Percentiles rank a stretch among this genome's conserved stretches.
phyloP scores from a whole-genome alignment of 2,888 invertebrate genomes.

The Candidula unifasciata region DNA sequence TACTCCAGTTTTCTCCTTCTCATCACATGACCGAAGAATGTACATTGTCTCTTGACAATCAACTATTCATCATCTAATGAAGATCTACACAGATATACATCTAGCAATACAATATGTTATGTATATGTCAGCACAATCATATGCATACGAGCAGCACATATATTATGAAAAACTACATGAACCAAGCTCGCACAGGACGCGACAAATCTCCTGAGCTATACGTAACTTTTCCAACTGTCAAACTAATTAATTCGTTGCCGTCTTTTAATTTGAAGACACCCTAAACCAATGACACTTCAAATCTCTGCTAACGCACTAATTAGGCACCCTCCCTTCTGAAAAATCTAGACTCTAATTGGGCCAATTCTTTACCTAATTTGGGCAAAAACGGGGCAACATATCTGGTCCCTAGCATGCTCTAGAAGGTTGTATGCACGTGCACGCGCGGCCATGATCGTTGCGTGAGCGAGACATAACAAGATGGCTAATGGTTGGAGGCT shows the following conservation, averaged over 20 bases:
- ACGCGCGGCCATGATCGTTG: conserved; percentile 12
- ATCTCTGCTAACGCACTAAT: conserved; percentile 29
- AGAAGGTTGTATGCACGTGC: conserved; percentile 36
- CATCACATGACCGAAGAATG: no score
- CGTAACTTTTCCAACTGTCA: neutral
- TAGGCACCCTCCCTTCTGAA: conserved; percentile 15
- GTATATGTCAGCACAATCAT: neutral
- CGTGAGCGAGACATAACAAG: conserved; percentile 14
- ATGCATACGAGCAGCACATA: neutral
- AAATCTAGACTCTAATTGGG: conserved; percentile 40
- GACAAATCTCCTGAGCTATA: neutral
- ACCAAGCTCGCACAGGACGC: neutral
- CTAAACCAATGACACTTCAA: conserved; percentile 33
- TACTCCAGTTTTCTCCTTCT: no score
- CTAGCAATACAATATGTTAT: no score
- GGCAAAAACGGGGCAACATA: conserved; percentile 38
- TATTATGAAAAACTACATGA: neutral
- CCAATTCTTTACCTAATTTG: conserved; percentile 45
- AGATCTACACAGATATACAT: no score
- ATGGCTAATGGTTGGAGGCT: neutral
- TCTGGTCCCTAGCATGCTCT: conserved; percentile 20
- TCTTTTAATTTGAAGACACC: conserved; percentile 14
- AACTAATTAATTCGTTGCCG: conserved; percentile 11
- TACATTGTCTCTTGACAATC: no score
- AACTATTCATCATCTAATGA: no score